phyloP scores from a whole-genome alignment of 2,113 vertebrate genomes.

The Pyxicephalus adspersus region DNA sequence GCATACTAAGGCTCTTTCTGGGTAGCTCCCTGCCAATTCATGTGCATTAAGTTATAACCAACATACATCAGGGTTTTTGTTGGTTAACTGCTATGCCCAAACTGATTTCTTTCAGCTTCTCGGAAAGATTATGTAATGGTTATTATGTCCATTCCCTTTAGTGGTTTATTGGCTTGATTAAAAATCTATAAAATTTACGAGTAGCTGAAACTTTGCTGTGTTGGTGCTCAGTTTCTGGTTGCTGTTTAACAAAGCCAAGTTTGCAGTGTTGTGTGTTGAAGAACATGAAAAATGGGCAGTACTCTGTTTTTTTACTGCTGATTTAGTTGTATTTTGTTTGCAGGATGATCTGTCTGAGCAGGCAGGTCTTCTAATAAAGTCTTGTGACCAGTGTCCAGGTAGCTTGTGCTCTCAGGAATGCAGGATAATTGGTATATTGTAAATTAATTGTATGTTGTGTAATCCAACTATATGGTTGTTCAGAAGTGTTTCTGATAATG shows the following conservation, averaged over 20 bases:
- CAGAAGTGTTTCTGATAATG: too few species aligned
- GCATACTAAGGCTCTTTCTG: constrained; percentile 70
- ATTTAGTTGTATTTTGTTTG: too few species aligned
- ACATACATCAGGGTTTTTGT: constrained; percentile 53
- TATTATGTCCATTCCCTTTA: constrained; percentile 22
- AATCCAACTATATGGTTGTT: too few species aligned
- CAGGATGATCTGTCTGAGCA: too few species aligned
- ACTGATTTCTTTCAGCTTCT: constrained; percentile 33
- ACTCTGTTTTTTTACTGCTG: too few species aligned
- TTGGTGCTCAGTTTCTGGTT: not conserved
- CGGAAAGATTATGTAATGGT: constrained; percentile 55
- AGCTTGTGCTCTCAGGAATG: too few species aligned
- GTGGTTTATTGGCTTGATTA: constrained; percentile 42
- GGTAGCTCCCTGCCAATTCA: constrained; percentile 65
- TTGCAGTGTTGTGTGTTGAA: too few species aligned
- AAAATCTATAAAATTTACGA: constrained; percentile 43
- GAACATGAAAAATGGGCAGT: too few species aligned
- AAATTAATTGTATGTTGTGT: too few species aligned
- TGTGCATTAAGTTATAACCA: constrained; percentile 65
- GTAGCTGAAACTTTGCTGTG: constrained; percentile 1
- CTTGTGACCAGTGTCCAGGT: too few species aligned
- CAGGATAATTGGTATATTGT: too few species aligned
- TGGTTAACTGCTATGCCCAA: constrained; percentile 49
- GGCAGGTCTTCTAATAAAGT: too few species aligned
- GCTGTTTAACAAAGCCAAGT: not conserved